phyloP scores from a whole-genome alignment of 1,140 invertebrate genomes.

The Nebria ingens region DNA sequence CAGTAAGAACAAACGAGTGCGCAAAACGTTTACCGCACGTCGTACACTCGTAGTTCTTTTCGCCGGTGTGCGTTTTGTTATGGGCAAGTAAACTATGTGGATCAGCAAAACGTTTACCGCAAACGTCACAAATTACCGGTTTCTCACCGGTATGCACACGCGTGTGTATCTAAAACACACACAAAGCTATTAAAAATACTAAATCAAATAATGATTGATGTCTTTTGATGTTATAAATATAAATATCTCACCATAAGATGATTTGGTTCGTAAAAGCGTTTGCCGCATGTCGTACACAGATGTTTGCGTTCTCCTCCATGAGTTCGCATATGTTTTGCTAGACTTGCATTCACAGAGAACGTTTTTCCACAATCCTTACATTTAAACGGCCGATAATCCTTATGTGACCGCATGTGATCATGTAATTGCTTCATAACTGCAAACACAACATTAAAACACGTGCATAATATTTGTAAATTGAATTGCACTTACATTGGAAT shows the following conservation, averaged over 20 bases:
- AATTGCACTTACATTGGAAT: slow-evolving; percentile 20
- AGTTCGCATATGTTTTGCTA: slow-evolving; percentile 29
- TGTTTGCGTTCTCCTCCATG: slow-evolving; percentile 32
- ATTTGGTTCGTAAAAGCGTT: slow-evolving; percentile 26
- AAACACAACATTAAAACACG: slow-evolving; percentile 3
- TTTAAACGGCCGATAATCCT: slow-evolving; percentile 28
- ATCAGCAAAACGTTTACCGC: slow-evolving; percentile 30
- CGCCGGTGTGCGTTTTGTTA: slow-evolving; percentile 50
- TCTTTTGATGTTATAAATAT: neutral
- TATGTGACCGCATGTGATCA: slow-evolving; percentile 26
- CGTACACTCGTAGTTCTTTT: slow-evolving; percentile 56
- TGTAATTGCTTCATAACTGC: slow-evolving; percentile 23
- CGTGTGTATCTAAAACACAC: slow-evolving; percentile 48
- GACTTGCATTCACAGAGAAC: slow-evolving; percentile 26
- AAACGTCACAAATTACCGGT: slow-evolving; percentile 44
- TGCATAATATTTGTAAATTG: neutral
- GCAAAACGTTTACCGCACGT: slow-evolving; percentile 43
- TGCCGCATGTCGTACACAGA: slow-evolving; percentile 30
- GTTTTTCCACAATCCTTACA: slow-evolving; percentile 30
- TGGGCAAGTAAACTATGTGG: slow-evolving; percentile 38
- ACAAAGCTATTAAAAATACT: slow-evolving; percentile 13
- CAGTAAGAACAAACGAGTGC: slow-evolving; percentile 25
- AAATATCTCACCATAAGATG: slow-evolving; percentile 20
- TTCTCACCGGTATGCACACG: slow-evolving; percentile 57
- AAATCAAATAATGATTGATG: neutral